These are phyloP conservation scores for Junco hyemalis DNA, from an alignment of 2,113 vertebrate genomes.

Conservation along the genomic window DNA sequence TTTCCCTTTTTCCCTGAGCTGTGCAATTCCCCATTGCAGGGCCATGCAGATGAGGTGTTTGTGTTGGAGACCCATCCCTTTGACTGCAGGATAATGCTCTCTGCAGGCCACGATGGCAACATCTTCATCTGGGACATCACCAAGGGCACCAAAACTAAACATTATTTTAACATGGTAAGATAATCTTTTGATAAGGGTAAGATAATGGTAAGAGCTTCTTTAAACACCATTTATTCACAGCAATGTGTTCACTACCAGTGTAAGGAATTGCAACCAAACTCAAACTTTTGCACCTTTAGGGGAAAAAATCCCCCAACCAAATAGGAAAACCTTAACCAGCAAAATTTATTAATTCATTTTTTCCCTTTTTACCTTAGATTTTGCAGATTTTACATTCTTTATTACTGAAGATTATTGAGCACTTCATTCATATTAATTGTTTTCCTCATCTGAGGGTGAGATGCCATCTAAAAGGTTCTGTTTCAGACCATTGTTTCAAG, in stretches of 20 bases:
- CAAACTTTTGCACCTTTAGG: background rate
- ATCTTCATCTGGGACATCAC: slow-evolving; percentile 95
- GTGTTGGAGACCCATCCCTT: slow-evolving; percentile 97
- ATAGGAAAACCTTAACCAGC: accelerated
- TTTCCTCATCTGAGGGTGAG: background rate
- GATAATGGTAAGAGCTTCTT: too few relatives aligned
- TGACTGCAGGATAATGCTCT: slow-evolving; percentile 93
- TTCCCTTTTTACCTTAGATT: background rate
- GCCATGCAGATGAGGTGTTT: slow-evolving; percentile 95
- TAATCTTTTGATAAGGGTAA: too few relatives aligned
- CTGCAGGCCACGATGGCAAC: slow-evolving; percentile 95
- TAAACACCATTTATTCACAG: accelerated
- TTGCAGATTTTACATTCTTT: background rate
- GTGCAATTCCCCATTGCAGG: slow-evolving; percentile 73
- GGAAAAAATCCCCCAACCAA: accelerated
- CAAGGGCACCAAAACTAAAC: slow-evolving; percentile 87
- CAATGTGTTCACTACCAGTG: background rate
- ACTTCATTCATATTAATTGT: background rate
- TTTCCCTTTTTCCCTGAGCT: background rate
- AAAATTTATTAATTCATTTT: accelerated
- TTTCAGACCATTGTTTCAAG: background rate
- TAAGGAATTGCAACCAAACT: background rate
- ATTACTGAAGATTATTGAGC: background rate
- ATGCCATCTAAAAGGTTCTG: background rate
- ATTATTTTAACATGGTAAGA: slow-evolving; percentile 96